Evolutionary conservation across 2,888 invertebrate genomes (phyloP), one percentile per base, ranked within the genome.

Genomic region (Microctonus brassicae): DNA sequence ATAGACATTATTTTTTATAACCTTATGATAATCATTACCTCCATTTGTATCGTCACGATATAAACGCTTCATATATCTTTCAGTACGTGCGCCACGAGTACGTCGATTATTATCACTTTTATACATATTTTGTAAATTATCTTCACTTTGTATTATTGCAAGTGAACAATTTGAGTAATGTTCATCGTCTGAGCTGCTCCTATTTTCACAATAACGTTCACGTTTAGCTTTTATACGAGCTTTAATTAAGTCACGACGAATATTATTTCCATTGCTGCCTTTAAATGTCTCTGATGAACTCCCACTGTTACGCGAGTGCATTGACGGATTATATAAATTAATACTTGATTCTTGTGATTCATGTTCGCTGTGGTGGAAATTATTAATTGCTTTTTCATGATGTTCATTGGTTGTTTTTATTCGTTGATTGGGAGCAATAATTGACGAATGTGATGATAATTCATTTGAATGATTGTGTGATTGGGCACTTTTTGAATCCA

Each of bases 1-100:
- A 52, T 17, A 42, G 13, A 34, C 10, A 17, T 10, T 34, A 33
- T 24, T 58, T 17, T 36, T 55, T 36, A 24, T 52, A 53, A 4
- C 22, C n/a, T n/a, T 17, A 24, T 47, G 29, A n/a, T 20, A 24
- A 22, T 75, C 73, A 61, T 70, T 63, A 33, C 66, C 60, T 26
- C 70, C 74, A 34, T 61, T 73, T 0, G 77, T 78, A 34, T 83
- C 84, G 22, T 76, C 79, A 1, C 82, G 75, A 13, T 93, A 94
- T 77, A 94, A 87, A 68, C 95, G 90, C 82, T 94, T 94, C 69
- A 94, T 92, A 82, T 95, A 94, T 68, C 95, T 90, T 84, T 95
- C 95, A 66, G 94, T 95, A 79, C 95, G 90, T 0, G 95, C 94
- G 26, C 92, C 91, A 69, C 95, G 89, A 33, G 93, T 92, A 80